Evolutionary conservation across 53 echinoderm and acorn worm species (phyloP).

Genomic region (Astropecten irregularis): DNA sequence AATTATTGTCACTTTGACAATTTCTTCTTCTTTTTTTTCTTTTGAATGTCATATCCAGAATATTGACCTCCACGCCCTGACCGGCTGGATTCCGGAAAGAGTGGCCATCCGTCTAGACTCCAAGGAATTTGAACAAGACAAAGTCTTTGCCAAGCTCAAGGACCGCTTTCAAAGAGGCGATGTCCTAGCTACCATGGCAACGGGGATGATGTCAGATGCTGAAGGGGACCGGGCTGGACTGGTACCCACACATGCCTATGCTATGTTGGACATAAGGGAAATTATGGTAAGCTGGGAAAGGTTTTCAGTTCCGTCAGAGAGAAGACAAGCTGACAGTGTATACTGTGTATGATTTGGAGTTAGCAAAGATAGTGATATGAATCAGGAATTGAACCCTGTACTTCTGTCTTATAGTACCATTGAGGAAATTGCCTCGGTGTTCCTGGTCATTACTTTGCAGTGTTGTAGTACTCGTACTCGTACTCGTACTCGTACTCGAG

Average conservation of each 20-base stretch:
- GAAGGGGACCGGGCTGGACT: constrained; percentile 91
- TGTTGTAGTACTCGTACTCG: too few species aligned
- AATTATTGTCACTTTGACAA: too few species aligned
- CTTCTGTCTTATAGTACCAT: too few species aligned
- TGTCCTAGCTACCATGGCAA: constrained; percentile 81
- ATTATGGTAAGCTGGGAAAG: constrained; percentile 58
- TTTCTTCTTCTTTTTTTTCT: too few species aligned
- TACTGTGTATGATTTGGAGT: too few species aligned
- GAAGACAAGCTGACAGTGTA: not conserved
- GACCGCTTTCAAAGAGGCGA: constrained; percentile 84
- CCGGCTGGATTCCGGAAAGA: constrained; percentile 96
- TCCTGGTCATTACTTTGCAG: too few species aligned
- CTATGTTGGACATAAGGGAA: constrained; percentile 88
- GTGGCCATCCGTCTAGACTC: constrained; percentile 69
- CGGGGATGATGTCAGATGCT: constrained; percentile 76
- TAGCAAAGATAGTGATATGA: too few species aligned
- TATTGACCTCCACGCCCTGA: constrained; percentile 91
- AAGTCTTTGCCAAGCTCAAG: constrained; percentile 75
- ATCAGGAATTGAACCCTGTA: too few species aligned
- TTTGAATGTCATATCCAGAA: constrained; percentile 58
- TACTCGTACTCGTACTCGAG: too few species aligned
- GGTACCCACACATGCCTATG: constrained; percentile 97
- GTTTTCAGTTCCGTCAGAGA: not conserved
- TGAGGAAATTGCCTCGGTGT: too few species aligned
- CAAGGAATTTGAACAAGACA: constrained; percentile 81